Base-by-base conservation (phyloP, 2,888 invertebrate genomes). In the Reticulitermes lucifugus region DNA sequence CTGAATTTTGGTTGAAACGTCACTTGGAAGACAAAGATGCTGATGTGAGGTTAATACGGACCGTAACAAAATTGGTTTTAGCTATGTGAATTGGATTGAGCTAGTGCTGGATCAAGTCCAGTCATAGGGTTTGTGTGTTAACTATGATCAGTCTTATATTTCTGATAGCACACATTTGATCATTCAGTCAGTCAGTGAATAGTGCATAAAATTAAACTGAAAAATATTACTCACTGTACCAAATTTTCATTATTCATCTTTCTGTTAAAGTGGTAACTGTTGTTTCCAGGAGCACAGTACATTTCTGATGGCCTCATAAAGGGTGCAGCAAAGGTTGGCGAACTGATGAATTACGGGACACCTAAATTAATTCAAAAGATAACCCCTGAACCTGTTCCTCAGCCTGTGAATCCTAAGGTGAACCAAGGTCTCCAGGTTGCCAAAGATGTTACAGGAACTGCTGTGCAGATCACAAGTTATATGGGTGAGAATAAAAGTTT, bases 381-480 rank as follows among this genome's bases (percentile, higher is more conserved):
- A 87, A 89, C 90, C 9, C 90, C 91, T 87, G 90, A 91, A 85
- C 89, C 90, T 2, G 89, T 92, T 5, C 92, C 93, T 0, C 91
- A 91, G 79, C 90, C 91, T 0, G 90, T 93, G 25, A 92, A 93
- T 84, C 93, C 93, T 0, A 91, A 92, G n/a, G 91, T 95, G 7
- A 91, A 91, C 86, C 92, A 91, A 88, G 92, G 93, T 7, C 90
- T 94, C 59, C 92, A 93, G 88, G 93, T 95, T 86, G 95, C 95
- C 0, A 93, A 95, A 89, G 92, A 92, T 87, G 95, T 95, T 18
- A 94, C 95, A 1, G 93, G 93, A 86, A 93, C 92, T 65, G 95
- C 95, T 14, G 95, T 94, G 10, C 92, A 93, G 88, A 93, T 95
- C 84, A 95, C 95, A 18, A 93, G 94, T 83, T 95, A 90, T 90